phyloP scores from a whole-genome alignment of 64 coral and sea anemone species.

The Actinia tenebrosa region DNA sequence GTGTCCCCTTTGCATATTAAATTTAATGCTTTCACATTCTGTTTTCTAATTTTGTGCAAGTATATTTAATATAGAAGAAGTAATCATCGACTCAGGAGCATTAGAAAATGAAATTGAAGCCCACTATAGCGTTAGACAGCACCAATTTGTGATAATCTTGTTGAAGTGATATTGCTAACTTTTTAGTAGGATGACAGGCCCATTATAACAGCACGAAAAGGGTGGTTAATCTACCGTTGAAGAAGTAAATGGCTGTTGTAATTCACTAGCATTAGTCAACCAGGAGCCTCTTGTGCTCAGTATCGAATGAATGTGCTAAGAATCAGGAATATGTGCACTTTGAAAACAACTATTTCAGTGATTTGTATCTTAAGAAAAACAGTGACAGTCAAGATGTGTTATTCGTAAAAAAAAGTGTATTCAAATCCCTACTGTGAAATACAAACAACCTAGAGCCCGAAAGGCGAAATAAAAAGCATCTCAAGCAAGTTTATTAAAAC shows the following conservation, averaged over 20 bases:
- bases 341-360: background rate
- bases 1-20: too few species aligned
- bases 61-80: background rate
- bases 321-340: background rate
- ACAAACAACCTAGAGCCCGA: too few species aligned
- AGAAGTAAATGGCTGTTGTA: background rate
- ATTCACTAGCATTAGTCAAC: background rate
- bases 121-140: background rate
- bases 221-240: background rate
- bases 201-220: slow-evolving; percentile 8
- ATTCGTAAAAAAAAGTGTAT: background rate
- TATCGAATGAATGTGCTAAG: background rate
- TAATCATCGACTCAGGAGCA: background rate
- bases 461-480: background rate
- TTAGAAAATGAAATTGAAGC: background rate
- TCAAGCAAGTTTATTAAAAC: background rate
- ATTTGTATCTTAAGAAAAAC: background rate
- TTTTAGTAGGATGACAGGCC: background rate
- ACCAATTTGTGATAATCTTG: background rate
- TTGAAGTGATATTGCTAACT: background rate
- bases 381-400: background rate
- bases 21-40: too few species aligned
- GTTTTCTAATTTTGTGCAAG: too few species aligned
- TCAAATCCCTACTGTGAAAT: background rate
- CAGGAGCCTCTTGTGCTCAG: background rate